Conservation (phyloP, 2,113 vertebrate species). For the Opisthocomus hoazin region DNA sequence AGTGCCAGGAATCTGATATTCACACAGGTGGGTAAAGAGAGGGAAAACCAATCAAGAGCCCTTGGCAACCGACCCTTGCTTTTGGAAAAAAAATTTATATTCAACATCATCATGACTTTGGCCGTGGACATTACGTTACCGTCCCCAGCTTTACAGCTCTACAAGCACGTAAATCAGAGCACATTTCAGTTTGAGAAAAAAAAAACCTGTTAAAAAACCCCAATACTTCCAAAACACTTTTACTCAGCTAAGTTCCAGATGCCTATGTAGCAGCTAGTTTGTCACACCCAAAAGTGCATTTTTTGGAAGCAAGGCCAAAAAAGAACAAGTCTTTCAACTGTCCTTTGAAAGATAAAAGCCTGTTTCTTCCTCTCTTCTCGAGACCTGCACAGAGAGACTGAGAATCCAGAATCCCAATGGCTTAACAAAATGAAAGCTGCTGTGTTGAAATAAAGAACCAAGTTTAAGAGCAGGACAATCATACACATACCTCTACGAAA, state of each 20-base stretch:
- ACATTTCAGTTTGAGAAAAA: neutral
- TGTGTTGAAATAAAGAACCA: neutral
- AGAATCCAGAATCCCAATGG: neutral
- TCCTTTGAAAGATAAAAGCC: neutral
- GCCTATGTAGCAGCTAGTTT: neutral
- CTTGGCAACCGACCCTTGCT: neutral
- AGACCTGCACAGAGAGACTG: neutral
- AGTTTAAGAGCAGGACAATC: neutral
- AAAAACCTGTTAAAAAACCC: neutral
- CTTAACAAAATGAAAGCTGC: neutral
- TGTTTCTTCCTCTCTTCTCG: neutral
- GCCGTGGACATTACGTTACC: rapidly evolving
- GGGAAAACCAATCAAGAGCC: neutral
- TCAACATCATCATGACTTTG: neutral
- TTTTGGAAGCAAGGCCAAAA: conserved; percentile 10
- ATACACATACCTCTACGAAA: neutral
- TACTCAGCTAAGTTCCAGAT: neutral
- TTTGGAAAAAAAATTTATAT: neutral
- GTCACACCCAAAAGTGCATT: neutral
- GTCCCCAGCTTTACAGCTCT: rapidly evolving
- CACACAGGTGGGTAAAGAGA: neutral
- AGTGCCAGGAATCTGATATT: neutral
- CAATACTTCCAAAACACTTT: neutral
- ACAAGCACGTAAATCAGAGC: neutral
- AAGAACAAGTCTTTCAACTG: neutral